Evolutionary conservation across 2,113 vertebrate genomes (phyloP), one percentile per base, ranked within the genome.

Genomic region (Microtus montanus): DNA sequence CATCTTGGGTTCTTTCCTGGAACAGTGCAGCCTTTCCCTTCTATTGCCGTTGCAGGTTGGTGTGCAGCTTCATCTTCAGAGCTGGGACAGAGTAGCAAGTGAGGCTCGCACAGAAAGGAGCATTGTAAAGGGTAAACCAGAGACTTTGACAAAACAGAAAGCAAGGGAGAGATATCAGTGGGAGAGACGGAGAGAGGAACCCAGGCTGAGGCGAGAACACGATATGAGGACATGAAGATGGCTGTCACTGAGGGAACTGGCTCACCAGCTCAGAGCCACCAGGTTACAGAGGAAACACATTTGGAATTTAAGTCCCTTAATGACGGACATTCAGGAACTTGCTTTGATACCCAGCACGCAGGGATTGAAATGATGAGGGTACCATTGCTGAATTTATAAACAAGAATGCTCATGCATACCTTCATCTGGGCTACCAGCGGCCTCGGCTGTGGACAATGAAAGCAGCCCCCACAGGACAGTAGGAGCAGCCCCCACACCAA

Each of bases 261-360:
- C n/a, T 70, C 70, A 61, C 54, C 38, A 44, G 26, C 54, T 70
- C 79, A 47, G 71, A 93, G 71, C 44, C 63, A 10, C 13, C 20
- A 35, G 54, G 83, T 24, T 82, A 17, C 2, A 84, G n/a, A 22
- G 38, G 1, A 2, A 70, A 10, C 1, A 19, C 15, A 22, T 58
- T 33, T 38, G n/a, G 63, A 79, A 87, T 80, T 17, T 2, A 54
- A 58, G 64, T 41, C 7, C 44, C 68, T 49, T 35, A 15, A 22
- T 2, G 2, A 14, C 14, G 19, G 28, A 15, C 8, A 30, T 41
- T 22, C 49, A 5, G 4, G 4, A n/a, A 1, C 2, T n/a, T 71
- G 49, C 22, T 10, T 49, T 2, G 14, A 1, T 1, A 41, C 19
- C 5, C 2, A 15, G 14, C 47, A 24, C 0, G 14, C 26, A 33